These are phyloP conservation scores for Octodon degus DNA, from an alignment of 2,113 vertebrate species.

Conservation along the genomic window DNA sequence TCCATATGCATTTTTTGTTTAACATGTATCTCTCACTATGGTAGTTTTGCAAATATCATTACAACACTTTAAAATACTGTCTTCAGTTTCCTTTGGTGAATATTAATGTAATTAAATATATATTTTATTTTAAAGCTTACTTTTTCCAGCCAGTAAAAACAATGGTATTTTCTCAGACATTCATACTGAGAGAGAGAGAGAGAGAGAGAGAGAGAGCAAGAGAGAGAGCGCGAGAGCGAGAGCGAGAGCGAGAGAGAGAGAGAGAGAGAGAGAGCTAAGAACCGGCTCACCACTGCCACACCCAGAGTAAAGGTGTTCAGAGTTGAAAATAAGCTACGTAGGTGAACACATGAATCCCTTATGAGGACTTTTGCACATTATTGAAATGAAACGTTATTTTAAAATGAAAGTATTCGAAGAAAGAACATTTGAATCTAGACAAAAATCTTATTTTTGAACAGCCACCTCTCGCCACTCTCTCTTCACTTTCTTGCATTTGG, in stretches of 20 bases:
- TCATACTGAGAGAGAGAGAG: not conserved
- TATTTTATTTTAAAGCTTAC: constrained; percentile 32
- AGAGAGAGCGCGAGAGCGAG: not conserved
- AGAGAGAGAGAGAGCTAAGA: not conserved
- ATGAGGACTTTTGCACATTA: not conserved
- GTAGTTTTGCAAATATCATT: constrained; percentile 41
- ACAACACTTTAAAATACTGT: constrained; percentile 23
- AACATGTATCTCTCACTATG: not conserved
- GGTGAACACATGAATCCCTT: not conserved
- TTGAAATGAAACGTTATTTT: constrained; percentile 10
- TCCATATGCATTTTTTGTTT: not conserved
- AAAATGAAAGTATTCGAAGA: constrained; percentile 35
- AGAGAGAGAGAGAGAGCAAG: not conserved
- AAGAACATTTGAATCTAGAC: not conserved
- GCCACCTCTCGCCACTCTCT: not conserved
- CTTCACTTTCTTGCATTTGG: not conserved
- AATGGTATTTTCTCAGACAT: not conserved
- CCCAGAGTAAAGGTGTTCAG: not conserved
- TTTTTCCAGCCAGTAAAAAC: constrained; percentile 3
- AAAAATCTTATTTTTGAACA: not conserved
- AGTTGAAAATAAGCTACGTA: not conserved
- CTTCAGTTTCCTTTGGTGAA: not conserved
- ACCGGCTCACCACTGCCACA: not conserved
- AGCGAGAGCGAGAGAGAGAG: not conserved
- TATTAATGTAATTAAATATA: constrained; percentile 40